Conservation (phyloP, 2,797 vertebrate genomes). For the Pseudomugil gertrudae region DNA sequence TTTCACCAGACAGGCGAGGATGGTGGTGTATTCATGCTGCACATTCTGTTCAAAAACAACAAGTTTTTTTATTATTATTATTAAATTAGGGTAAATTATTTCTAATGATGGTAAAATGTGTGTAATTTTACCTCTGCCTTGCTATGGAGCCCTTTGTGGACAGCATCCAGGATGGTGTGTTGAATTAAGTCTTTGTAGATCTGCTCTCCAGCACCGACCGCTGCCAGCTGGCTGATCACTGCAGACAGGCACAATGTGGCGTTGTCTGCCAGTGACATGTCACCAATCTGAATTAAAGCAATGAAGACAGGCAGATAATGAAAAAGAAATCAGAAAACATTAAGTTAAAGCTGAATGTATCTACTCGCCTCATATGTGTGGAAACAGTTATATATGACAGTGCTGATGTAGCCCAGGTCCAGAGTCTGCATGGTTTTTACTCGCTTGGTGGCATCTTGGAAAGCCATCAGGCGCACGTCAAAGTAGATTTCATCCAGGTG, state of each 20-base stretch:
- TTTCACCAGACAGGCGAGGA: constrained; percentile 92
- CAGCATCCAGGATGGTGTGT: constrained; percentile 86
- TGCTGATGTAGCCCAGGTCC: constrained; percentile 87
- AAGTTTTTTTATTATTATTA: background rate
- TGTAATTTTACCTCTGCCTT: constrained; percentile 87
- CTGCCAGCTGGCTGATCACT: constrained; percentile 85
- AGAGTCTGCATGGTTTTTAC: constrained; percentile 88
- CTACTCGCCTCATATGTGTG: constrained; percentile 89
- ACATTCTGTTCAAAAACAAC: constrained; percentile 79
- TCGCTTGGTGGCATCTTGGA: constrained; percentile 84
- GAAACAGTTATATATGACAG: constrained; percentile 93
- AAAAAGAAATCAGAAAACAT: background rate
- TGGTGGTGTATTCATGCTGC: constrained; percentile 91
- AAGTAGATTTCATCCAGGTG: constrained; percentile 95
- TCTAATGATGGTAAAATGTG: background rate
- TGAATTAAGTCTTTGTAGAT: constrained; percentile 89
- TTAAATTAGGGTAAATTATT: background rate
- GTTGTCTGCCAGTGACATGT: constrained; percentile 95
- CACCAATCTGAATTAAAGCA: constrained; percentile 83
- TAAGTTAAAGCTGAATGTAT: accelerated
- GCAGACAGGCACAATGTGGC: constrained; percentile 89
- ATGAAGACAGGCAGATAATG: background rate
- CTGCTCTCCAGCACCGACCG: constrained; percentile 78
- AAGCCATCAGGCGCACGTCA: constrained; percentile 89
- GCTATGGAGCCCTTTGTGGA: constrained; percentile 90